Base-by-base conservation (phyloP, 2,113 vertebrate genomes). In the Phalacrocorax carbo region DNA sequence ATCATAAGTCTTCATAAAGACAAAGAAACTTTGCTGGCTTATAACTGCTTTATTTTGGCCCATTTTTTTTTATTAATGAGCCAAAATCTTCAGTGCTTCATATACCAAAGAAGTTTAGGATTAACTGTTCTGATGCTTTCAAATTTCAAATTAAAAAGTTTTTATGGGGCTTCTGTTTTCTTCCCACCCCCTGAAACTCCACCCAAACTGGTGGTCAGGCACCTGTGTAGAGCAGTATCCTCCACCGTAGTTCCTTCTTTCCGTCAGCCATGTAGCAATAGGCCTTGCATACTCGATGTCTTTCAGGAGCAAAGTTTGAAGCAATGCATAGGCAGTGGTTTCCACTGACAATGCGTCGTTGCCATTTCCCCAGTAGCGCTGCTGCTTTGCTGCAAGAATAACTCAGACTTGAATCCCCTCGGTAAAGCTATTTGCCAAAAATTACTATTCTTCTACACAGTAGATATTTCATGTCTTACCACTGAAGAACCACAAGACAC, bases 311-410 rank as follows among this genome's bases (percentile, higher is more conserved):
- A 99, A 54, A 4, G 98, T 98, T 27, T 98, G 93, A 27, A 99
- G 96, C 49, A 99, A 96, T 23, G 98, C 98, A 18, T 98, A 99
- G 51, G 98, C 98, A 7, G 98, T 98, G 34, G 97, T 97, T 95
- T 99, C 98, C 83, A 99, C 89, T 0, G 98, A 98, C 51, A 98
- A 54, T 4, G 97, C 98, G 8, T 98, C 54, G 4, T 92, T 60
- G 36, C 97, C 91, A 0, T 79, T 72, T 52, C 96, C 96, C 96
- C 96, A 97, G 80, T 95, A 82, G 19, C 94, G 96, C 11, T 96
- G 96, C 70, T 95, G 72, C 36, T 75, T 96, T 89, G 14, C 96
- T 97, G 96, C 57, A 96, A 96, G 48, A 94, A 84, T 12, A 86
- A 94, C 4, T 54, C 69, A 72, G 11, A 13, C 27, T 42, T 82